Conservation (phyloP, 2,888 invertebrate species). For the Pollenia labialis region DNA sequence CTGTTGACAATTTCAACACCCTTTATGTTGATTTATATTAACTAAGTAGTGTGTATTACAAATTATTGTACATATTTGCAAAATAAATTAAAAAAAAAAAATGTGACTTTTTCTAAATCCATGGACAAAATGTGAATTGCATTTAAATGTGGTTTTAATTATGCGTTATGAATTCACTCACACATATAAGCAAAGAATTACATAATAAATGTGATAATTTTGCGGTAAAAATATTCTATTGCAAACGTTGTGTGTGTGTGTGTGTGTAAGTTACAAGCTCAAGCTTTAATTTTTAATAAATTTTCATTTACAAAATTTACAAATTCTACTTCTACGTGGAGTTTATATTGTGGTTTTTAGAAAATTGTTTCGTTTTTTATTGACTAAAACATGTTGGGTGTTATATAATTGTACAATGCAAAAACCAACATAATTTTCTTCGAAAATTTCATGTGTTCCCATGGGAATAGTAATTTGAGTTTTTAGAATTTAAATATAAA, state of each 20-base stretch:
- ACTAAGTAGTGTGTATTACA: too few species aligned
- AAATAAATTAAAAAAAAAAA: too few species aligned
- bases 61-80: too few species aligned
- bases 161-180: constrained; percentile 25
- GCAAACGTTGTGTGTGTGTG: background rate
- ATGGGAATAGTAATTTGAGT: too few species aligned
- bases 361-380: background rate
- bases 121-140: background rate
- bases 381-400: background rate
- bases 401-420: too few species aligned
- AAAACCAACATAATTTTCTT: too few species aligned
- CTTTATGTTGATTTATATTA: too few species aligned
- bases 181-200: background rate
- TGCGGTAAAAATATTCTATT: constrained; percentile 45
- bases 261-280: background rate
- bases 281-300: constrained; percentile 25
- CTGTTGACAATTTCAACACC: too few species aligned
- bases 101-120: too few species aligned
- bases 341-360: constrained; percentile 1
- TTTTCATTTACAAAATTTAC: constrained; percentile 23
- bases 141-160: constrained; percentile 44
- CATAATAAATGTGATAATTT: constrained; percentile 37
- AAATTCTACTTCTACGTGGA: background rate
- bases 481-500: too few species aligned
- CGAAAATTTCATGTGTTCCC: too few species aligned